These are phyloP conservation scores for Hydractinia symbiolongicarpus DNA, from an alignment of 30 jellyfish, hydroid and myxozoan species.

Conservation along the genomic window DNA sequence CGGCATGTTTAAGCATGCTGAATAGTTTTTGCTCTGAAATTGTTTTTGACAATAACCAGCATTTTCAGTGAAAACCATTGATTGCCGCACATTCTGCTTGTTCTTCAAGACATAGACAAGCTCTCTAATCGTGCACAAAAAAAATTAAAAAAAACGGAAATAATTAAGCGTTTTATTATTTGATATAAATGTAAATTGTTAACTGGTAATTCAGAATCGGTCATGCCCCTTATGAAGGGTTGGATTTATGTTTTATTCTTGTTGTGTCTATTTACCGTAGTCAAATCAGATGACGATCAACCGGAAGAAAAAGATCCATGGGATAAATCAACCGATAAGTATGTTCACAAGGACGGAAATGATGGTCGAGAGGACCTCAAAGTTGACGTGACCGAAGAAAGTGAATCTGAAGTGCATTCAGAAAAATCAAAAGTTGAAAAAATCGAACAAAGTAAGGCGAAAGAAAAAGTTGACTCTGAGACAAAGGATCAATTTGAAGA, in stretches of 20 bases:
- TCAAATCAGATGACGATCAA: slow-evolving; percentile 5
- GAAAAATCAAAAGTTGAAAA: slow-evolving; percentile 23
- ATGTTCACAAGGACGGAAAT: slow-evolving; percentile 18
- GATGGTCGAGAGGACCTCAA: background rate
- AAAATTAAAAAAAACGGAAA: too few species aligned
- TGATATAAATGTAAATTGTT: too few species aligned
- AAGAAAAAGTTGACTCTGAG: slow-evolving; percentile 45
- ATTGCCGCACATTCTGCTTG: background rate
- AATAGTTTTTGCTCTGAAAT: background rate
- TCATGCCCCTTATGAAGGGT: too few species aligned
- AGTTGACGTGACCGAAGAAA: slow-evolving; percentile 38
- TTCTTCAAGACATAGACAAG: background rate
- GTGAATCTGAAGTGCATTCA: slow-evolving; percentile 35
- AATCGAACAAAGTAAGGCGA: background rate
- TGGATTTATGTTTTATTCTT: too few species aligned
- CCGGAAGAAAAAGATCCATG: slow-evolving; percentile 37
- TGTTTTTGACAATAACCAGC: background rate
- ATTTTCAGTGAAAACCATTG: slow-evolving; percentile 1
- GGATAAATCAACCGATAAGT: slow-evolving; percentile 38
- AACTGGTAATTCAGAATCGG: too few species aligned
- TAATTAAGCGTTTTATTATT: too few species aligned
- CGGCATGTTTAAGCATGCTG: slow-evolving; percentile 1
- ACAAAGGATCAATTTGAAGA: slow-evolving; percentile 68
- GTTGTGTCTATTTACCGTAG: too few species aligned
- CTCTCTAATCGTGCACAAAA: too few species aligned